A percentile compares a stretch with the other conserved stretches of the same genome.
These are phyloP conservation scores for Drosophila leonis DNA, from an alignment of 2,888 invertebrate genomes.

Conservation along the genomic window DNA sequence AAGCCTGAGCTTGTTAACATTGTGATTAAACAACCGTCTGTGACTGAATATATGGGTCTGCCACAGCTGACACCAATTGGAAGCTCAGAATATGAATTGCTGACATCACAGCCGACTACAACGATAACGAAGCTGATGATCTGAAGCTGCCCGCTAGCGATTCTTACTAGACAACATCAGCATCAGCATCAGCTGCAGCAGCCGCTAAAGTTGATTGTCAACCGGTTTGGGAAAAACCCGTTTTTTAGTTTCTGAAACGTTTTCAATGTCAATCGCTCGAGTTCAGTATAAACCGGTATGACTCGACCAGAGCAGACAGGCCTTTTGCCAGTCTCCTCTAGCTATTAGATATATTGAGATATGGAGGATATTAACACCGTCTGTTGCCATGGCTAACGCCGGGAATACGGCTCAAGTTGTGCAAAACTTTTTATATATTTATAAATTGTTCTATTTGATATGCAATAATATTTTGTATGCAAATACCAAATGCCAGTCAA, in stretches of 20 bases:
- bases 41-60: conserved; percentile 34
- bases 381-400: background rate
- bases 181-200: conserved; percentile 34
- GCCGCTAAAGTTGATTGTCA: conserved; percentile 52
- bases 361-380: conserved; percentile 14
- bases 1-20: conserved; percentile 59
- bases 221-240: conserved; percentile 73
- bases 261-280: conserved; percentile 73
- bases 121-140: conserved; percentile 23
- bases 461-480: conserved; percentile 5
- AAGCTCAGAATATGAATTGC: conserved; percentile 20
- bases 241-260: conserved; percentile 62
- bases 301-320: conserved; percentile 29
- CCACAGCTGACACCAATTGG: conserved; percentile 12
- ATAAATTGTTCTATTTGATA: background rate
- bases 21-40: conserved; percentile 55
- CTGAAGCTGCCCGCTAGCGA: conserved; percentile 42
- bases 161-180: conserved; percentile 55
- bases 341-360: conserved; percentile 33
- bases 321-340: conserved; percentile 37
- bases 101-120: conserved; percentile 50
- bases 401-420: background rate
- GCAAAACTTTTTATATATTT: background rate
- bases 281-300: conserved; percentile 39
- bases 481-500: conserved; percentile 32